Evolutionary conservation across 2,797 vertebrate genomes (phyloP).

Genomic region (Leuciscus waleckii): DNA sequence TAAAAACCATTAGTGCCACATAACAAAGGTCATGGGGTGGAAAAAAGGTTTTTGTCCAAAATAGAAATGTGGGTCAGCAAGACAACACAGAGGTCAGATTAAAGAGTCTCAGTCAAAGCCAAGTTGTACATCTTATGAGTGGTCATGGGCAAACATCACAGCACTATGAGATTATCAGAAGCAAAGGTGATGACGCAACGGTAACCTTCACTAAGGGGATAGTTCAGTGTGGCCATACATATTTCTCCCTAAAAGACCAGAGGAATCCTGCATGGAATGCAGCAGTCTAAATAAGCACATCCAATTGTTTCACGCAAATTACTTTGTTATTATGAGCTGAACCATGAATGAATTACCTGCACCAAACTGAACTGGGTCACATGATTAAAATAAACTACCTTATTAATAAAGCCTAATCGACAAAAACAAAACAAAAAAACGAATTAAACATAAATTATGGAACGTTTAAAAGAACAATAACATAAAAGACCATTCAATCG

Average conservation of each 20-base stretch:
- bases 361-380: neutral
- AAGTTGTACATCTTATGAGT: neutral
- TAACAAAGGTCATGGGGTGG: neutral
- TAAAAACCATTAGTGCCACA: neutral
- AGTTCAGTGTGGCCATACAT: constrained; percentile 5
- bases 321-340: neutral
- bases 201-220: neutral
- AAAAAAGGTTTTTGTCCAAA: neutral
- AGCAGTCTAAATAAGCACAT: constrained; percentile 18
- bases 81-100: constrained; percentile 19
- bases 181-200: neutral
- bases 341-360: neutral
- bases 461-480: neutral
- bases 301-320: neutral
- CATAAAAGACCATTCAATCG: neutral
- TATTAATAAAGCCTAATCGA: neutral
- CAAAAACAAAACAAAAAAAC: neutral
- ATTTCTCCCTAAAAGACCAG: neutral
- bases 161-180: neutral
- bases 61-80: neutral
- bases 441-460: neutral
- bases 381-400: neutral
- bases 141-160: constrained; percentile 10
- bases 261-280: neutral
- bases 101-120: neutral